Evolutionary conservation across 2,888 invertebrate species (phyloP).

Genomic region (Diadromus collaris): DNA sequence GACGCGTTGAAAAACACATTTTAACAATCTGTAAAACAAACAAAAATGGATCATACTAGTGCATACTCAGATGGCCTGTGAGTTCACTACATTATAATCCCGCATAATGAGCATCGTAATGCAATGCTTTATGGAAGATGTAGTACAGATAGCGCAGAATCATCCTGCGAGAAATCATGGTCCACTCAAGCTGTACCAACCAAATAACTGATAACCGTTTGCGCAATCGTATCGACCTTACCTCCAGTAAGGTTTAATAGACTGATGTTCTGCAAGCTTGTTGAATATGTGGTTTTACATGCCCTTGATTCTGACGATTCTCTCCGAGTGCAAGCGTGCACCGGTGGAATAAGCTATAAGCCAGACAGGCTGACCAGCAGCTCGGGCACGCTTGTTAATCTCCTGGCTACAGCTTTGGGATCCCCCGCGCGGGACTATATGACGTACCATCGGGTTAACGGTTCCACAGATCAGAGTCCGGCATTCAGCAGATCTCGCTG

Average conservation of each 20-base stretch:
- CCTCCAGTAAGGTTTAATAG: not conserved
- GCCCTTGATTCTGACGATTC: not conserved
- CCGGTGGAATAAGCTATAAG: conserved; percentile 23
- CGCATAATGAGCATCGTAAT: not conserved
- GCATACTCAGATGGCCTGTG: conserved; percentile 40
- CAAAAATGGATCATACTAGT: conserved; percentile 45
- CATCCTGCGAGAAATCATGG: not conserved
- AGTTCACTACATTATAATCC: not conserved
- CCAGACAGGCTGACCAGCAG: conserved; percentile 28
- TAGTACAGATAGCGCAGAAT: not conserved
- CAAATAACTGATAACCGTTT: not conserved
- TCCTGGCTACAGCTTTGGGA: conserved; percentile 24
- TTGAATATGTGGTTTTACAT: not conserved
- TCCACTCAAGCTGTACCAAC: not conserved
- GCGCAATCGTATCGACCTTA: not conserved
- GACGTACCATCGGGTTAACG: conserved; percentile 65
- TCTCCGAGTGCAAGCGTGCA: not conserved
- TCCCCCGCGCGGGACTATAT: conserved; percentile 56
- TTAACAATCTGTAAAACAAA: not conserved
- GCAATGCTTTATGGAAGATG: not conserved
- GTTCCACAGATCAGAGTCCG: conserved; percentile 38
- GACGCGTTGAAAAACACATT: not conserved
- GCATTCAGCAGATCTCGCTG: conserved; percentile 37
- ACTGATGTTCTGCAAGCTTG: not conserved
- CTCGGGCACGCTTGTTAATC: conserved; percentile 70